A percentile compares a stretch with the other conserved stretches of the same genome.
Conservation (phyloP, 2,888 invertebrate species). For the Caenorhabditis parvicauda region DNA sequence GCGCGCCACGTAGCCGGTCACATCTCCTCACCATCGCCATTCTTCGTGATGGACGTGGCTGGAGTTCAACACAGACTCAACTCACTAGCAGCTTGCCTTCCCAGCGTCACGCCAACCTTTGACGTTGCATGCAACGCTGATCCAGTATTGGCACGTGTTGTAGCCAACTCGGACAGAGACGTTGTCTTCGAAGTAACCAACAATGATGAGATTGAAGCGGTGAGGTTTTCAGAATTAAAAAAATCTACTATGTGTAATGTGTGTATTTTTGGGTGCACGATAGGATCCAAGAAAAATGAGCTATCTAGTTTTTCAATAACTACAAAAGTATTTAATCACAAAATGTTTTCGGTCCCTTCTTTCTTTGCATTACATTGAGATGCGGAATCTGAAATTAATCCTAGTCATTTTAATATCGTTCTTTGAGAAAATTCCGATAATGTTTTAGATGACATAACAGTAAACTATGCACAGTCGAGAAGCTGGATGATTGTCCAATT, state of each 20-base stretch:
- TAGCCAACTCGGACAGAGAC: slow-evolving; percentile 70
- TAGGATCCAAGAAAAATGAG: not conserved
- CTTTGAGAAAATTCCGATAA: no score
- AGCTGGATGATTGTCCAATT: no score
- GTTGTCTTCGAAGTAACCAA: slow-evolving; percentile 79
- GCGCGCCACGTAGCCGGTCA: slow-evolving; percentile 38
- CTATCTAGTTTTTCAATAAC: not conserved
- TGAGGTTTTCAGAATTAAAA: not conserved
- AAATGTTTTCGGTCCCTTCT: no score
- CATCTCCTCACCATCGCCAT: slow-evolving; percentile 34
- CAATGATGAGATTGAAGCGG: slow-evolving; percentile 20
- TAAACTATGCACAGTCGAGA: no score
- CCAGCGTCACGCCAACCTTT: slow-evolving; percentile 52
- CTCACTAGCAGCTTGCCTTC: slow-evolving; percentile 76
- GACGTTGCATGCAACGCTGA: slow-evolving; percentile 96
- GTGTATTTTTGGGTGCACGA: not conserved
- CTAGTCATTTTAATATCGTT: not conserved
- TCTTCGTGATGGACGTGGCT: slow-evolving; percentile 58
- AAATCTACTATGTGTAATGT: no score
- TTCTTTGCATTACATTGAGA: no score
- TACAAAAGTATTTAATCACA: no score
- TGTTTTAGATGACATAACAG: no score
- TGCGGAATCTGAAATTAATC: no score
- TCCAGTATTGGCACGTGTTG: slow-evolving; percentile 69
- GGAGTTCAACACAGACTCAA: slow-evolving; percentile 38